A percentile compares a stretch with the other conserved stretches of the same genome.
These are phyloP conservation scores for Daubentonia madagascariensis DNA, from an alignment of 2,113 vertebrate genomes.

Conservation along the genomic window DNA sequence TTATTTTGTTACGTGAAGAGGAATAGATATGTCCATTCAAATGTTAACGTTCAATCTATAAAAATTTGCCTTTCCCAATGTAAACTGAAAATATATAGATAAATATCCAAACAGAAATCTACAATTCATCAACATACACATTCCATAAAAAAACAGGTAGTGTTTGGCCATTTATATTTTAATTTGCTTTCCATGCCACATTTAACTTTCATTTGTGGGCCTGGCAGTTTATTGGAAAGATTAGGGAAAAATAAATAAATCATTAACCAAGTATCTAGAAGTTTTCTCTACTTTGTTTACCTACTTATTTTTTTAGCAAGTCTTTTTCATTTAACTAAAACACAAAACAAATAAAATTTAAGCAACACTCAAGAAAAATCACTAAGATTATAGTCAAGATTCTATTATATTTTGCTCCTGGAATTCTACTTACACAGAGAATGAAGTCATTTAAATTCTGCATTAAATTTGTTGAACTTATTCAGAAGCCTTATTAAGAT, in stretches of 20 bases:
- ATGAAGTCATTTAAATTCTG: background rate
- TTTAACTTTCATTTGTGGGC: background rate
- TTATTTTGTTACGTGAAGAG: conserved; percentile 6
- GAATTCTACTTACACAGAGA: background rate
- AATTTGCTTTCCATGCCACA: background rate
- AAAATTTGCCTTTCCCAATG: background rate
- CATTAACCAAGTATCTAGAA: background rate
- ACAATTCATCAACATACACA: background rate
- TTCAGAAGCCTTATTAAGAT: background rate
- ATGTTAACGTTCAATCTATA: background rate
- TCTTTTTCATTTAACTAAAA: background rate
- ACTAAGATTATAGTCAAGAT: background rate
- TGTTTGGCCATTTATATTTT: background rate
- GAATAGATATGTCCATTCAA: background rate
- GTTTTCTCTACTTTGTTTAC: background rate
- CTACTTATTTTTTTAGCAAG: background rate
- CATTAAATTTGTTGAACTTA: background rate
- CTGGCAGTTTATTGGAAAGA: background rate
- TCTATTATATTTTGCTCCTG: background rate
- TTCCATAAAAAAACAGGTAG: background rate
- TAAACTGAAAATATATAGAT: background rate
- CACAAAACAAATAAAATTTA: background rate
- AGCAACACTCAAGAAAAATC: background rate
- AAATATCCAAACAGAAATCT: background rate
- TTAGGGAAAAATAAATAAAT: background rate